phyloP scores from a whole-genome alignment of 2,797 vertebrate genomes.

The Enteromius afrohamiltoni region DNA sequence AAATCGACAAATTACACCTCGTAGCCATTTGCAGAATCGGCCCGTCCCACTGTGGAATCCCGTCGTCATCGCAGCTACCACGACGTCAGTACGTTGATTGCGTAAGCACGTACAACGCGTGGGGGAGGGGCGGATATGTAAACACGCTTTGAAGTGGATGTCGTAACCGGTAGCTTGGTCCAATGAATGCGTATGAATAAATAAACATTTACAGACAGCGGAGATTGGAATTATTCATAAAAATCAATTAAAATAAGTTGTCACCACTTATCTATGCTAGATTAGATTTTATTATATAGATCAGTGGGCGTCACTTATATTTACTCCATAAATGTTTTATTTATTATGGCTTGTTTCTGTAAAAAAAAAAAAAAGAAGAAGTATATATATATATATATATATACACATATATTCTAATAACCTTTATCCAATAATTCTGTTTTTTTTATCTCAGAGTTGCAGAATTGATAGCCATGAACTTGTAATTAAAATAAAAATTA shows the following conservation, averaged over 20 bases:
- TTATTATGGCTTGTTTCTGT: no score
- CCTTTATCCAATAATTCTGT: not conserved
- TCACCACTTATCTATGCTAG: no score
- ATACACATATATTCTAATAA: no score
- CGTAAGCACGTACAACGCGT: slow-evolving; percentile 66
- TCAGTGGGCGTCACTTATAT: no score
- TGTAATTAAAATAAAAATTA: no score
- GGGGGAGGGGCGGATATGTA: slow-evolving; percentile 66
- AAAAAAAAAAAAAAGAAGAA: no score
- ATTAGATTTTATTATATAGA: no score
- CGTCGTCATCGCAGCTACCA: slow-evolving; percentile 73
- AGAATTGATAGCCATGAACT: no score
- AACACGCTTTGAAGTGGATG: slow-evolving; percentile 60
- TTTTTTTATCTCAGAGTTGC: not conserved
- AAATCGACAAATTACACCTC: slow-evolving; percentile 68
- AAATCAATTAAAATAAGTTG: no score
- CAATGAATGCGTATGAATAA: not conserved
- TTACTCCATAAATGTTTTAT: no score
- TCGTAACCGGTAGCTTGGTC: not conserved
- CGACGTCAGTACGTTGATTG: slow-evolving; percentile 49
- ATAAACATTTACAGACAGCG: not conserved
- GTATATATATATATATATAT: no score
- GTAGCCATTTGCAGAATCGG: slow-evolving; percentile 68
- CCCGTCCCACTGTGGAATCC: slow-evolving; percentile 54
- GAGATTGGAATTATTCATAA: not conserved